Evolutionary conservation across 2,797 vertebrate species (phyloP).

Genomic region (Sarcoramphus papa): DNA sequence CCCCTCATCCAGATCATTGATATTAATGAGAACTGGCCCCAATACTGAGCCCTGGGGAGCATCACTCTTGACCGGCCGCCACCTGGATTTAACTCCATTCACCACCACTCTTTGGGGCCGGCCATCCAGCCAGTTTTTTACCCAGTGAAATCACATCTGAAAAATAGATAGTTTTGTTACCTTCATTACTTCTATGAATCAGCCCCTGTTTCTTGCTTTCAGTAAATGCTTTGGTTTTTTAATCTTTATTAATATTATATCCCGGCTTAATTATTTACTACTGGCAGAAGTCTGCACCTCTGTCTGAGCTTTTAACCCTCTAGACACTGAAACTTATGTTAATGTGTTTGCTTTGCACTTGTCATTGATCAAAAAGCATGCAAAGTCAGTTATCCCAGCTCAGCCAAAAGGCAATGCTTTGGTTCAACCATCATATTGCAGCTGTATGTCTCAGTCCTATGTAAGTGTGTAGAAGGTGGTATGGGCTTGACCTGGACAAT

Average conservation of each 20-base stretch:
- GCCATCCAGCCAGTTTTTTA: not conserved
- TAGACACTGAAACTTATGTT: not conserved
- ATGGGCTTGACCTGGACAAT: not conserved
- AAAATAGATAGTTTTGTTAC: not conserved
- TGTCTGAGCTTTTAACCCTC: not conserved
- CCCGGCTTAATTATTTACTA: not conserved
- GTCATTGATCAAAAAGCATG: not conserved
- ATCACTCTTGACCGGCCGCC: fast-evolving
- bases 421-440: not conserved
- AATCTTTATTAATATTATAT: not conserved
- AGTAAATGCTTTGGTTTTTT: not conserved
- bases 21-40: not conserved
- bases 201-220: not conserved
- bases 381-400: not conserved
- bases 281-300: not conserved
- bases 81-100: not conserved
- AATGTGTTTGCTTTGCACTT: not conserved
- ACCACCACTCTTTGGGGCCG: not conserved
- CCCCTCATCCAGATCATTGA: not conserved
- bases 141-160: not conserved
- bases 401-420: not conserved
- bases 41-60: not conserved
- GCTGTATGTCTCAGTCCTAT: not conserved
- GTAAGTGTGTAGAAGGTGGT: not conserved
- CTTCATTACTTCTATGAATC: not conserved